Evolutionary conservation across 2,888 invertebrate genomes (phyloP), one percentile per base, ranked within the genome.

Genomic region (Sphaerophoria taeniata): DNA sequence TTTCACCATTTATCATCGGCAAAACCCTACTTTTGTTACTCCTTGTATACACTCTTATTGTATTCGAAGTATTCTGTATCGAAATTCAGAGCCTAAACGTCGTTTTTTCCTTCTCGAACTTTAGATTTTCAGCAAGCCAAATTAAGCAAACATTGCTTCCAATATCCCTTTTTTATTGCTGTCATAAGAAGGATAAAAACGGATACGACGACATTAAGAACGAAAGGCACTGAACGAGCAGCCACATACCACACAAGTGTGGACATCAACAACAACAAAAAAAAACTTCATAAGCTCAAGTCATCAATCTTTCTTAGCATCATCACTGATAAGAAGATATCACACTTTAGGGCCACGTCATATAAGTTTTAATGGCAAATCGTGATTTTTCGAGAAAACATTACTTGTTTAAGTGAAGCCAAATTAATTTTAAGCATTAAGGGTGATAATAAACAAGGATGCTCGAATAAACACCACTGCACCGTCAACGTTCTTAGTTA

Each of bases 301-400:
- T 85, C 80, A 85, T 85, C 85, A 81, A 85, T 85, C 85, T 85
- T 81, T 76, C 85, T 85, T 85, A 80, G 76, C 73, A 85, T 73
- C 75, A 81, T 85, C 85, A 69, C 85, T 85, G 85, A 85, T 85
- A 85, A 81, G 85, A 73, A 80, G 85, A 85, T 85, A 85, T 85
- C 76, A 81, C 81, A 85, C 81, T 81, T 81, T 76, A 73, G 76
- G 80, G 79, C 58, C 72, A 14, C 56, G 80, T 72, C 84, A 80
- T 81, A 81, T 77, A 81, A 85, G 76, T 85, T 85, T 81, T 85
- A 85, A 85, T 85, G 76, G 80, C 56, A 76, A 85, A 76, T 73
- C 85, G 85, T 85, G 85, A 85, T 85, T 85, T 63, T 75, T 49
- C 51, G 63, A 81, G 72, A 80, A 75, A 72, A 80, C 81, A 85